phyloP scores from a whole-genome alignment of 2,888 invertebrate genomes.

The Punctoribates punctum region DNA sequence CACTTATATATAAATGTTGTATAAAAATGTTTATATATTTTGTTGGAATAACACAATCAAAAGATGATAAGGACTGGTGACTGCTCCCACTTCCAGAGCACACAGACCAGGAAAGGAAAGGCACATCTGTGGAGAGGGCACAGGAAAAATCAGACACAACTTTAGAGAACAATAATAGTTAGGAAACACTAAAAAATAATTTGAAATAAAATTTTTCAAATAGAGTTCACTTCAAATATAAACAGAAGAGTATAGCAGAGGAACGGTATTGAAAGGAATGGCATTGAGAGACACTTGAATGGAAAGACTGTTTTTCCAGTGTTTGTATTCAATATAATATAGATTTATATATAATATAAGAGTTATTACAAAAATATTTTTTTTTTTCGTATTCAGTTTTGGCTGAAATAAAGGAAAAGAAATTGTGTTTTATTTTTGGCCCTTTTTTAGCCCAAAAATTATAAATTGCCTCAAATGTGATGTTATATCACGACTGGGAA shows the following conservation, averaged over 20 bases:
- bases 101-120: constrained; percentile 10
- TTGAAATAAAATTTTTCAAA: too few relatives aligned
- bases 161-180: background rate
- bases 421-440: background rate
- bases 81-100: constrained; percentile 1
- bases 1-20: too few relatives aligned
- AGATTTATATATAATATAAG: background rate
- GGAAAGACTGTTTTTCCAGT: too few relatives aligned
- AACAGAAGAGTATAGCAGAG: too few relatives aligned
- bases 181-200: background rate
- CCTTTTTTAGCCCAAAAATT: too few relatives aligned
- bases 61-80: constrained; percentile 7
- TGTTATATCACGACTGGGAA: background rate
- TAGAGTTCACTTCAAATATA: too few relatives aligned
- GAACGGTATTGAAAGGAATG: too few relatives aligned
- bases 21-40: too few relatives aligned
- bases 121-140: background rate
- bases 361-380: background rate
- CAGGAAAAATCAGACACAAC: background rate
- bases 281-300: too few relatives aligned
- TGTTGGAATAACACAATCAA: background rate
- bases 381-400: background rate
- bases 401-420: background rate
- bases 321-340: too few relatives aligned
- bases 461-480: constrained; percentile 8